phyloP scores from a whole-genome alignment of 1,140 invertebrate genomes.

The Saccostrea cuccullata region DNA sequence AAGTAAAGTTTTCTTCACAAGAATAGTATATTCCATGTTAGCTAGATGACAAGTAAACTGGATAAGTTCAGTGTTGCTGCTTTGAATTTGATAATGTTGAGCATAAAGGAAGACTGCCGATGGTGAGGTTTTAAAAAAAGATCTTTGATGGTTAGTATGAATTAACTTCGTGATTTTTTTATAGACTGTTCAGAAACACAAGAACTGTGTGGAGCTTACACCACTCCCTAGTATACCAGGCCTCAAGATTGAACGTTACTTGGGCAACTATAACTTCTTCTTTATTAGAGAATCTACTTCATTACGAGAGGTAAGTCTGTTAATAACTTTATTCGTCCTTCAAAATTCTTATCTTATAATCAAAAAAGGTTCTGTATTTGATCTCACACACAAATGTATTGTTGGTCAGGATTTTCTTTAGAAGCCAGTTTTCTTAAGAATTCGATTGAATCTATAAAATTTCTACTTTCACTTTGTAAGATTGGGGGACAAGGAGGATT shows the following conservation, averaged over 20 bases:
- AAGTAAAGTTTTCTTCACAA: too few species aligned
- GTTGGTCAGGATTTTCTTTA: too few species aligned
- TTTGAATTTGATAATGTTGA: neutral
- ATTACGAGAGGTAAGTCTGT: slow-evolving; percentile 86
- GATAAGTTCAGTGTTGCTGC: neutral
- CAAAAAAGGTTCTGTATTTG: too few species aligned
- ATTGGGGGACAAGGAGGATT: slow-evolving; percentile 93
- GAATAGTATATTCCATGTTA: too few species aligned
- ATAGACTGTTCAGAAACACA: slow-evolving; percentile 72
- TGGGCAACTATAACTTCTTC: slow-evolving; percentile 96
- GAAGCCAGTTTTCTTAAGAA: too few species aligned
- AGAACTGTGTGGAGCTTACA: slow-evolving; percentile 88
- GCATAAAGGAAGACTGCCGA: neutral
- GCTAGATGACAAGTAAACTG: neutral
- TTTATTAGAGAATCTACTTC: slow-evolving; percentile 96
- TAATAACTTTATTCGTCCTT: neutral
- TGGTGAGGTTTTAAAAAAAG: neutral
- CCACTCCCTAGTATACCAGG: slow-evolving; percentile 90
- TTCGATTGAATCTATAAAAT: neutral
- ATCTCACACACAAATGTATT: too few species aligned
- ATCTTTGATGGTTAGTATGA: neutral
- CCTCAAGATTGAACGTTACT: slow-evolving; percentile 88
- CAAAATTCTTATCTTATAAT: too few species aligned
- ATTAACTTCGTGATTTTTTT: slow-evolving; percentile 35
- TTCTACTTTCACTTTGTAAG: slow-evolving; percentile 54